Base-by-base conservation (phyloP, 2,888 invertebrate genomes). In the Drosophila prolongata region DNA sequence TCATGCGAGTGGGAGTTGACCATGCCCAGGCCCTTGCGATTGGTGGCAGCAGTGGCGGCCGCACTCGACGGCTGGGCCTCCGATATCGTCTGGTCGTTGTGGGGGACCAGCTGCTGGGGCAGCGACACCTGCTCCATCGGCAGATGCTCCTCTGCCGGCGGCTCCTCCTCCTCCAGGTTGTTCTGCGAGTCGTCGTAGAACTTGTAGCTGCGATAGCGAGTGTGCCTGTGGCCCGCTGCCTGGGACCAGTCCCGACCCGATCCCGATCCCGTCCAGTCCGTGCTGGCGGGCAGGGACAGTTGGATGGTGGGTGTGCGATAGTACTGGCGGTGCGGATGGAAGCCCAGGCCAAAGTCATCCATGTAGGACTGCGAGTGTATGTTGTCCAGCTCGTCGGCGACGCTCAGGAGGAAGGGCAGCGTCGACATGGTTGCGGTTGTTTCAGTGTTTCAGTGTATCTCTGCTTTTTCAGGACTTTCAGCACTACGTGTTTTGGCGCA, bases 361-460 rank as follows among this genome's bases (percentile, higher is more conserved):
- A 91, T 81, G 62, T 92, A 92, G 34, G 91, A 90, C 70, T 91
- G 91, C 6, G 91, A 90, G 59, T 91, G 90, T 16, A 92, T 83
- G 69, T 91, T 92, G 78, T 92, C 92, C 82, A 92, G 83, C 87
- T 92, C 92, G 69, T 92, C 92, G 75, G 92, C 91, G 47, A 92
- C 90, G 74, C 92, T 91, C 67, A 92, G 75, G 47, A 92, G 78
- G 52, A 92, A 91, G 43, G 92, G 92, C 54, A 92, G 78, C 75
- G 92, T 92, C 80, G 92, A 92, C 92, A 92, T 92, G 58, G 76
- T 87, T 52, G 75, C 68, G 59, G 30, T 40, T 38, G 27, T 38
- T 24, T 67, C 43, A 24, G 42, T 10, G 27, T 35, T 53, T 35
- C 49, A 24, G 42, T 10, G 27, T 35, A 47, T 35, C 65, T 56